Percentiles rank a stretch among this genome's conserved stretches.
Evolutionary conservation across 1,140 invertebrate genomes (phyloP).

Genomic region (Hycleus phaleratus): DNA sequence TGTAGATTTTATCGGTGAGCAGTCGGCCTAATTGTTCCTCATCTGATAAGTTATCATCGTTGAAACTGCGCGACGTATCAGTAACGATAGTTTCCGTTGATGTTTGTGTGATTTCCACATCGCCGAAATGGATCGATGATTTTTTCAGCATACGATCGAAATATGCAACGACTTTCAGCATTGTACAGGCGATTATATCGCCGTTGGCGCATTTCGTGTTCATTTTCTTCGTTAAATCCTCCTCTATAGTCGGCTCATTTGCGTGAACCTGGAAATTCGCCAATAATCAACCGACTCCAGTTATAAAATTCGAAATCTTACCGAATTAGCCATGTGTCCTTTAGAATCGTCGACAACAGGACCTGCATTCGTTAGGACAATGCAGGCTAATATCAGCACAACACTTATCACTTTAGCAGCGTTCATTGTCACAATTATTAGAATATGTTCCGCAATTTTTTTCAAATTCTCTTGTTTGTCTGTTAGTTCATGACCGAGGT

Average conservation of each 20-base stretch:
- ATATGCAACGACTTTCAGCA: slow-evolving; percentile 70
- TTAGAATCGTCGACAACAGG: slow-evolving; percentile 37
- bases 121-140: slow-evolving; percentile 64
- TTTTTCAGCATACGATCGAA: slow-evolving; percentile 74
- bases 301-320: slow-evolving; percentile 23
- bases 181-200: slow-evolving; percentile 69
- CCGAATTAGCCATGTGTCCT: slow-evolving; percentile 34
- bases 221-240: slow-evolving; percentile 61
- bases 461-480: background rate
- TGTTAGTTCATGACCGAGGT: slow-evolving; percentile 35
- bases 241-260: slow-evolving; percentile 47
- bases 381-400: slow-evolving; percentile 27
- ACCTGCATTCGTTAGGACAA: slow-evolving; percentile 28
- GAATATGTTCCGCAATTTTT: slow-evolving; percentile 3
- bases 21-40: slow-evolving; percentile 63
- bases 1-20: slow-evolving; percentile 63
- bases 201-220: slow-evolving; percentile 66
- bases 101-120: slow-evolving; percentile 63
- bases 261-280: slow-evolving; percentile 30
- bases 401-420: slow-evolving; percentile 36
- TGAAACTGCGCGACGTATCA: slow-evolving; percentile 34
- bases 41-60: slow-evolving; percentile 45
- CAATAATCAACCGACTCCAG: background rate
- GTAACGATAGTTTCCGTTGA: slow-evolving; percentile 24
- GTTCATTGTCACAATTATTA: slow-evolving; percentile 28